Evolutionary conservation across 2,113 vertebrate species (phyloP).

Genomic region (Pygoscelis antarcticus): DNA sequence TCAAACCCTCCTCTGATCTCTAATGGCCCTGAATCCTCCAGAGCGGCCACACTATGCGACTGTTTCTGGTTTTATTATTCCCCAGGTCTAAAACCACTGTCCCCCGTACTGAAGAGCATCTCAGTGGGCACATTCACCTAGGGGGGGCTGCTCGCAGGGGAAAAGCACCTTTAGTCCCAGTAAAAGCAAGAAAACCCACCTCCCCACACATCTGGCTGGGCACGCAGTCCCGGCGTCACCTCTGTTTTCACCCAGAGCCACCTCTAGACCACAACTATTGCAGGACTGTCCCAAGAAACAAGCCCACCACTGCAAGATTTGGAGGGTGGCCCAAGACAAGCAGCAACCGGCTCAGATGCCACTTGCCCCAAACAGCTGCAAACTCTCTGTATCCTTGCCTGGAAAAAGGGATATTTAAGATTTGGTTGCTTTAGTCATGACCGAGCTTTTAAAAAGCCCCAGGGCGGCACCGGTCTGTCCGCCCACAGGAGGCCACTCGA

Average conservation of each 20-base stretch:
- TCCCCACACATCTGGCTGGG: fast-evolving
- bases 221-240: fast-evolving
- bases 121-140: background rate
- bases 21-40: background rate
- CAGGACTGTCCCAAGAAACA: background rate
- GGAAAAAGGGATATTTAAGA: background rate
- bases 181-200: background rate
- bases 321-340: background rate
- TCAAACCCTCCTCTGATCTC: background rate
- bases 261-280: too few relatives aligned
- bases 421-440: fast-evolving
- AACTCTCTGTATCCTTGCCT: background rate
- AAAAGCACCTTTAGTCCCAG: too few relatives aligned
- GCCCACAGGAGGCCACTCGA: fast-evolving
- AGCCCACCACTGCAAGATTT: background rate
- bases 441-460: background rate
- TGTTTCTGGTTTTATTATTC: background rate
- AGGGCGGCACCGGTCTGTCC: fast-evolving
- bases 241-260: background rate
- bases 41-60: fast-evolving
- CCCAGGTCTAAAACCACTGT: too few relatives aligned
- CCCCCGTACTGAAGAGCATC: too few relatives aligned
- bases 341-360: too few relatives aligned
- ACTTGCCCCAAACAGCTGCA: background rate
- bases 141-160: fast-evolving